Conservation (phyloP, 1,140 invertebrate genomes). For the Oppia nitens region DNA sequence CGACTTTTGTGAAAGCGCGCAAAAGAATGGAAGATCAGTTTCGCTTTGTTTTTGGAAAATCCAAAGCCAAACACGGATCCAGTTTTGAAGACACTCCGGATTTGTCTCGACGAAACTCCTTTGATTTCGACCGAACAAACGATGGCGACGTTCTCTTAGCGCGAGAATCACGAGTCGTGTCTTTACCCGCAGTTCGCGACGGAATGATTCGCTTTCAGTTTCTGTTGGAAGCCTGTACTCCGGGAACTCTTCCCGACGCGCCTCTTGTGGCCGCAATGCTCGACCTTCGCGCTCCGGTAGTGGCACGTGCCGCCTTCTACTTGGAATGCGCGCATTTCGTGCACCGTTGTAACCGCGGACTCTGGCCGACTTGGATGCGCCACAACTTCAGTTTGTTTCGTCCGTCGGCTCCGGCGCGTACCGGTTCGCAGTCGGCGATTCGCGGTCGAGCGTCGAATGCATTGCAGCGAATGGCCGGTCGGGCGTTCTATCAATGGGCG, state of each 20-base stretch:
- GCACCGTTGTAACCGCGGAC: slow-evolving; percentile 89
- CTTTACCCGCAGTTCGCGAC: slow-evolving; percentile 47
- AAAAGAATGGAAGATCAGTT: slow-evolving; percentile 67
- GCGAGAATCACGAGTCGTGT: slow-evolving; percentile 62
- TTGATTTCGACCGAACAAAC: slow-evolving; percentile 30
- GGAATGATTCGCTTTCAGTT: slow-evolving; percentile 72
- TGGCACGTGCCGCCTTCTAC: slow-evolving; percentile 69
- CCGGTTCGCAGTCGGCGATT: background rate
- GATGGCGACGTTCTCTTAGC: slow-evolving; percentile 70
- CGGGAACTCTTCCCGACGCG: slow-evolving; percentile 85
- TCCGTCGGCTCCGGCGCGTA: slow-evolving; percentile 36
- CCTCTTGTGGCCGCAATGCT: slow-evolving; percentile 83
- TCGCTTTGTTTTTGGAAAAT: slow-evolving; percentile 35
- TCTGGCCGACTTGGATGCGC: slow-evolving; percentile 94
- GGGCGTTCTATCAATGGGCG: slow-evolving; percentile 93
- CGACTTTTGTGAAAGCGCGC: slow-evolving; percentile 55
- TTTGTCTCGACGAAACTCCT: slow-evolving; percentile 60
- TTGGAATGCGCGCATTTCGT: slow-evolving; percentile 92
- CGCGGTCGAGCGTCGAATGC: slow-evolving; percentile 38
- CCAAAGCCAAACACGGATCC: slow-evolving; percentile 61
- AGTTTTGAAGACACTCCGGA: slow-evolving; percentile 67
- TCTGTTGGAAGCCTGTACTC: slow-evolving; percentile 80
- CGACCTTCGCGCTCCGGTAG: slow-evolving; percentile 86
- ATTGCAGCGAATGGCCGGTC: slow-evolving; percentile 77
- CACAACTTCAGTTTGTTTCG: slow-evolving; percentile 59